Conservation (phyloP, 2,797 vertebrate species). For the Pangasius sanitwongsei region DNA sequence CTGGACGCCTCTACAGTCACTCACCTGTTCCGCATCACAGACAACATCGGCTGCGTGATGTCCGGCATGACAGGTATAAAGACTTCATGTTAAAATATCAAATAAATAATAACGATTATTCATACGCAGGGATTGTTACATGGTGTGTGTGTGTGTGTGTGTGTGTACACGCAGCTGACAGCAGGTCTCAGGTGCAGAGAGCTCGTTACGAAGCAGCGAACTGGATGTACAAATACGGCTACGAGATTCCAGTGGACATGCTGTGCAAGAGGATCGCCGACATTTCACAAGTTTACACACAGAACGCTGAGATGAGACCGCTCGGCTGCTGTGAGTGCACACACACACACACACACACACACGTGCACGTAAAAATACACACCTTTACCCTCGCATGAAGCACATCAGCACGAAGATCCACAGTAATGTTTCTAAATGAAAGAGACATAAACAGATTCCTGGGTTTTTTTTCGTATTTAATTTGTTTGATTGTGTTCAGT, state of each 20-base stretch:
- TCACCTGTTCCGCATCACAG: constrained; percentile 97
- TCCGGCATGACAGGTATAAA: constrained; percentile 94
- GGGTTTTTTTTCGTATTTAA: neutral
- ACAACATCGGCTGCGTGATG: constrained; percentile 98
- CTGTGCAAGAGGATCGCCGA: constrained; percentile 96
- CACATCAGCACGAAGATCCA: no score
- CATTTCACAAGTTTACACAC: constrained; percentile 98
- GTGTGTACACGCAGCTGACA: constrained; percentile 81
- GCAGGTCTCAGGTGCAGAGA: constrained; percentile 95
- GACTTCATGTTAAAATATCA: no score
- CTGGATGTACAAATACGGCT: constrained; percentile 99
- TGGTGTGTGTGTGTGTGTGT: constrained; percentile 35
- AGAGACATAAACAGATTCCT: neutral
- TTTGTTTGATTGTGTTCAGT: neutral
- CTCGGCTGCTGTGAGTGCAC: constrained; percentile 91
- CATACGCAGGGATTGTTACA: neutral
- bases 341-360: neutral
- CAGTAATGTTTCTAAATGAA: neutral
- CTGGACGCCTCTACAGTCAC: constrained; percentile 93
- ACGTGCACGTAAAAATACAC: no score
- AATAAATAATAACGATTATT: neutral
- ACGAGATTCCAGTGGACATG: constrained; percentile 98
- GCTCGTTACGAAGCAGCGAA: constrained; percentile 96
- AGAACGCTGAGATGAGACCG: constrained; percentile 98
- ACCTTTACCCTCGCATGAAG: no score